phyloP scores from a whole-genome alignment of 1,140 invertebrate genomes.

The Lordiphosa clarofinis region DNA sequence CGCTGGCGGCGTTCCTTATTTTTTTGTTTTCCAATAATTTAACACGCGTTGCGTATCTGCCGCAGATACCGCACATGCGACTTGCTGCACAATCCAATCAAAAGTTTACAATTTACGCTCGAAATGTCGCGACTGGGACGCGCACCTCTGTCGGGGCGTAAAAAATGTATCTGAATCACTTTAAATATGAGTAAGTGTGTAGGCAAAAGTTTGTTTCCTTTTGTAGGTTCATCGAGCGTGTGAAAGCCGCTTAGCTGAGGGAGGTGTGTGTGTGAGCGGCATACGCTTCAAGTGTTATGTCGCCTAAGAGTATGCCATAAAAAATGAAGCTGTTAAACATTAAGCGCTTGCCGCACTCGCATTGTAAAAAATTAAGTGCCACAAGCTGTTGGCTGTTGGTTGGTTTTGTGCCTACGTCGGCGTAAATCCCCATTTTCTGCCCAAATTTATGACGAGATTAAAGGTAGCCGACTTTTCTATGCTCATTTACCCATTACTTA shows the following conservation, averaged over 20 bases:
- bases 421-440: slow-evolving; percentile 28
- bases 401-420: slow-evolving; percentile 28
- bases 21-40: slow-evolving; percentile 52
- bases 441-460: slow-evolving; percentile 2
- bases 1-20: slow-evolving; percentile 1
- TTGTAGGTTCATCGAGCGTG: slow-evolving; percentile 14
- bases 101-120: slow-evolving; percentile 75
- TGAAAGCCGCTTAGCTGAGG: slow-evolving; percentile 57
- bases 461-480: not conserved
- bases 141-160: slow-evolving; percentile 20
- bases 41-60: slow-evolving; percentile 61
- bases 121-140: slow-evolving; percentile 59
- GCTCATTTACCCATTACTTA: too few relatives aligned
- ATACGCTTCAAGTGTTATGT: slow-evolving; percentile 28
- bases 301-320: slow-evolving; percentile 39
- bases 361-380: slow-evolving; percentile 14
- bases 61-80: slow-evolving; percentile 49
- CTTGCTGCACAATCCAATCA: slow-evolving; percentile 74
- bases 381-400: slow-evolving; percentile 11
- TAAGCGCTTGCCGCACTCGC: slow-evolving; percentile 26
- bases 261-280: not conserved
- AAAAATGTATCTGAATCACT: slow-evolving; percentile 42
- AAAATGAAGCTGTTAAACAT: slow-evolving; percentile 39
- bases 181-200: slow-evolving; percentile 25
- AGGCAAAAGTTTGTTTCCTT: slow-evolving; percentile 32